phyloP scores from a whole-genome alignment of 2,888 invertebrate genomes.

The Pristionchus maxplancki region DNA sequence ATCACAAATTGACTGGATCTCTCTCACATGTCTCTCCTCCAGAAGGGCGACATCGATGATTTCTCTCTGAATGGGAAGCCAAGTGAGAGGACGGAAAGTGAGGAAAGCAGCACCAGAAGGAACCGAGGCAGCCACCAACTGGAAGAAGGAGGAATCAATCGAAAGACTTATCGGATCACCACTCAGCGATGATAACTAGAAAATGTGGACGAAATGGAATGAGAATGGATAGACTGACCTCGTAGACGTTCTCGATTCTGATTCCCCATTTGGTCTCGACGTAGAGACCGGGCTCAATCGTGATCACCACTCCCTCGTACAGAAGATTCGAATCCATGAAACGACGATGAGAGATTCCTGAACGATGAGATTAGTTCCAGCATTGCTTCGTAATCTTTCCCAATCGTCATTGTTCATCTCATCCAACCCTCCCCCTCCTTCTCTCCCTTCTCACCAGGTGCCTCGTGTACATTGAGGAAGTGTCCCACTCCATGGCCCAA shows the following conservation, averaged over 20 bases:
- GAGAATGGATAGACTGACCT: slow-evolving; percentile 80
- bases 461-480: slow-evolving; percentile 94
- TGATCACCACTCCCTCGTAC: slow-evolving; percentile 64
- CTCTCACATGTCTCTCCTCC: slow-evolving; percentile 85
- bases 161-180: too few relatives aligned
- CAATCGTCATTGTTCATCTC: too few relatives aligned
- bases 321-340: slow-evolving; percentile 55
- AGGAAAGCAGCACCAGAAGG: slow-evolving; percentile 86
- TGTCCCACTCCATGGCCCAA: slow-evolving; percentile 96
- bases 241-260: slow-evolving; percentile 90
- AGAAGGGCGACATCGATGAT: slow-evolving; percentile 86
- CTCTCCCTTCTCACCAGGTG: slow-evolving; percentile 71
- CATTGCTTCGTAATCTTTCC: too few relatives aligned
- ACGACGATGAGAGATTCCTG: slow-evolving; percentile 53
- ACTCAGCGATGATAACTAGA: too few relatives aligned
- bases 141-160: neutral
- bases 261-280: slow-evolving; percentile 92
- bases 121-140: slow-evolving; percentile 77
- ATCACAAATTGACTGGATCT: neutral
- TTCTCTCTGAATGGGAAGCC: slow-evolving; percentile 89
- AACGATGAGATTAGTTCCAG: neutral
- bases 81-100: slow-evolving; percentile 86
- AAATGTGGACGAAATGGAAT: too few relatives aligned
- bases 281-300: slow-evolving; percentile 91
- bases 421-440: neutral